Percentiles rank a stretch among this genome's conserved stretches.
phyloP scores from a whole-genome alignment of 1,140 invertebrate species.

The Bombus polaris region DNA sequence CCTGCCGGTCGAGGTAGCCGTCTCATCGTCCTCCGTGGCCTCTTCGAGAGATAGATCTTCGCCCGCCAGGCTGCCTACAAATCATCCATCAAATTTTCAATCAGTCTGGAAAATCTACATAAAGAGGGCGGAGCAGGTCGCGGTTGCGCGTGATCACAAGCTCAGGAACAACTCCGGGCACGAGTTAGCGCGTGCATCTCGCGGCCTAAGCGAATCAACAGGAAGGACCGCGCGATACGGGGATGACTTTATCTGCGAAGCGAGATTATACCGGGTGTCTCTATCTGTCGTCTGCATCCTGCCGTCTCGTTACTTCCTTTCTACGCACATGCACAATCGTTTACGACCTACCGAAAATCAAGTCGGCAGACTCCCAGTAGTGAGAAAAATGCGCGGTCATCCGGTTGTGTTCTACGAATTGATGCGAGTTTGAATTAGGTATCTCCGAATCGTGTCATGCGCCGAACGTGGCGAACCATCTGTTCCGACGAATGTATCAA shows the following conservation, averaged over 20 bases:
- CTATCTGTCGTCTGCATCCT: conserved; percentile 76
- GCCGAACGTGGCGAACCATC: background rate
- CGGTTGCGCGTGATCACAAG: background rate
- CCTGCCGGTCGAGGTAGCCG: conserved; percentile 84
- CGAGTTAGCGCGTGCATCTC: conserved; percentile 14
- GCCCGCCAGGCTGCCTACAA: conserved; percentile 89
- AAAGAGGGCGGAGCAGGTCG: background rate
- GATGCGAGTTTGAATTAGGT: background rate
- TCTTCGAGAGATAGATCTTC: conserved; percentile 89
- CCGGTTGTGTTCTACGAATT: background rate
- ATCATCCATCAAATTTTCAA: conserved; percentile 52
- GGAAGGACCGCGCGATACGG: conserved; percentile 73
- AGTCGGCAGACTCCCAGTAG: conserved; percentile 27
- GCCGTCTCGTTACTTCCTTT: conserved; percentile 73
- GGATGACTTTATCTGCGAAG: conserved; percentile 65
- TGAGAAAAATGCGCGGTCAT: conserved; percentile 12
- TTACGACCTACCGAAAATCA: conserved; percentile 36
- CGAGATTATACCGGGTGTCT: conserved; percentile 39
- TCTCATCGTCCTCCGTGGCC: conserved; percentile 88
- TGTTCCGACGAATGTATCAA: background rate
- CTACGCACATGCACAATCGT: conserved; percentile 58
- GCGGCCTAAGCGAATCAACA: conserved; percentile 54
- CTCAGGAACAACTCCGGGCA: no score
- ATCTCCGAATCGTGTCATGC: background rate
- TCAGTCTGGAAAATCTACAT: conserved; percentile 31